Evolutionary conservation across 2,888 invertebrate species (phyloP).

Genomic region (Peribatodes rhomboidaria): DNA sequence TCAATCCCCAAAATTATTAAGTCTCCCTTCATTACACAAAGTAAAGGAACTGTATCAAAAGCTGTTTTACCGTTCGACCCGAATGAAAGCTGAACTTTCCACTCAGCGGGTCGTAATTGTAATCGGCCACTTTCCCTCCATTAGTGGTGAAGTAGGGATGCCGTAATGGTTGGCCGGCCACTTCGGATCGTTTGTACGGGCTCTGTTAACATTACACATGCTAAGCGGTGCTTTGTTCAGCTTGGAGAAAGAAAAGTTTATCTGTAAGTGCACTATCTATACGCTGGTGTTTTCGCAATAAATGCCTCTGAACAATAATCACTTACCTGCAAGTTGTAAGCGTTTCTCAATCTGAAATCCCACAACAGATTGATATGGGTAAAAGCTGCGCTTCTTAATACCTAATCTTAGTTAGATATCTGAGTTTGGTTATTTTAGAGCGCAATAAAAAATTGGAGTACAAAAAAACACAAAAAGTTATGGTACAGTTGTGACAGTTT

Average conservation of each 20-base stretch:
- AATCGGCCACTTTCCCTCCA: conserved; percentile 76
- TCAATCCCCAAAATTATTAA: conserved; percentile 5
- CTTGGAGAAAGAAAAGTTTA: background rate
- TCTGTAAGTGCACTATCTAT: background rate
- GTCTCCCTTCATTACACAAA: conserved; percentile 3
- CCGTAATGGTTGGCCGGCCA: conserved; percentile 50
- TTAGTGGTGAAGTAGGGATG: conserved; percentile 60
- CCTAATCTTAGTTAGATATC: no score
- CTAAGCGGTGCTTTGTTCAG: conserved; percentile 23
- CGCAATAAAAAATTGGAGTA: no score
- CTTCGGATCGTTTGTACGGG: conserved; percentile 51
- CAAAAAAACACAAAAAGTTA: no score
- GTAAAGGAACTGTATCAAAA: conserved; percentile 36
- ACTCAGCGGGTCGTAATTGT: conserved; percentile 70
- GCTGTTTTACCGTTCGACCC: conserved; percentile 37
- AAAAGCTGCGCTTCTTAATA: no score
- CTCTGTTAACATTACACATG: conserved; percentile 39
- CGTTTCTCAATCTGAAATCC: no score
- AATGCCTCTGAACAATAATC: no score
- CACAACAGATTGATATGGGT: no score
- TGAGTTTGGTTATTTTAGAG: no score
- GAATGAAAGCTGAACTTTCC: conserved; percentile 68
- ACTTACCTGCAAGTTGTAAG: no score
- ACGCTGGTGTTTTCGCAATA: no score
- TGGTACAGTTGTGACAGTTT: no score